A percentile compares a stretch with the other conserved stretches of the same genome.
Evolutionary conservation across 2,113 vertebrate species (phyloP).

Genomic region (Eudorcas thomsonii): DNA sequence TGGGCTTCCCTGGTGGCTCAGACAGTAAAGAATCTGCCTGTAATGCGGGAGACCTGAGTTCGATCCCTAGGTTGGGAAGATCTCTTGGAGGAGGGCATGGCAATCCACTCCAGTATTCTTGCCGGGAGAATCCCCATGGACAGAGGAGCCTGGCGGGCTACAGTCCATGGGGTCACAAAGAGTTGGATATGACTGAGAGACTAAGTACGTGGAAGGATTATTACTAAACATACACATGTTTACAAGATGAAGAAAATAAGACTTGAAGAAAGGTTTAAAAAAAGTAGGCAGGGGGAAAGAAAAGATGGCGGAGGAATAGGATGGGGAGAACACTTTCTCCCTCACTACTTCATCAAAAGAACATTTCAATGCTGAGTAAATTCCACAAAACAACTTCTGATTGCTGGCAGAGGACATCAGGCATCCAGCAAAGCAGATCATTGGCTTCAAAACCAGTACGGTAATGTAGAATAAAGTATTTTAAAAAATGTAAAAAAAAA

Average conservation of each 20-base stretch:
- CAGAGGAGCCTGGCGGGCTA: not conserved
- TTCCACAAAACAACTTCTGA: too few species aligned
- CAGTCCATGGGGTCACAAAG: not conserved
- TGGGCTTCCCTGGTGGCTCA: not conserved
- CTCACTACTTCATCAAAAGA: too few species aligned
- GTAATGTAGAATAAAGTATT: too few species aligned
- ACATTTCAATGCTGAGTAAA: too few species aligned
- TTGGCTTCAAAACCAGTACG: too few species aligned
- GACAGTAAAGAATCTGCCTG: not conserved
- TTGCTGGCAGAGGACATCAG: too few species aligned
- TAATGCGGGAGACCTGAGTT: not conserved
- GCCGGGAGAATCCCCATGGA: not conserved
- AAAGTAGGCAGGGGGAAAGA: too few species aligned
- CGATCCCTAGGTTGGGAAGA: not conserved
- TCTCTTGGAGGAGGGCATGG: not conserved
- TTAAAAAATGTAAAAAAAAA: too few species aligned
- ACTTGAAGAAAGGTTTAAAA: not conserved
- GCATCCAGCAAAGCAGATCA: too few species aligned
- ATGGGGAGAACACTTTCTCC: too few species aligned
- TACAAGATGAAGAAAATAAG: not conserved
- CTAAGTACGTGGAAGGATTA: not conserved
- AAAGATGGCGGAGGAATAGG: too few species aligned
- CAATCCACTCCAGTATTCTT: not conserved
- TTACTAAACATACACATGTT: not conserved
- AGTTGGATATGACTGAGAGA: not conserved